Base-by-base conservation (phyloP, 2,888 invertebrate genomes). In the Eristalis tenax region DNA sequence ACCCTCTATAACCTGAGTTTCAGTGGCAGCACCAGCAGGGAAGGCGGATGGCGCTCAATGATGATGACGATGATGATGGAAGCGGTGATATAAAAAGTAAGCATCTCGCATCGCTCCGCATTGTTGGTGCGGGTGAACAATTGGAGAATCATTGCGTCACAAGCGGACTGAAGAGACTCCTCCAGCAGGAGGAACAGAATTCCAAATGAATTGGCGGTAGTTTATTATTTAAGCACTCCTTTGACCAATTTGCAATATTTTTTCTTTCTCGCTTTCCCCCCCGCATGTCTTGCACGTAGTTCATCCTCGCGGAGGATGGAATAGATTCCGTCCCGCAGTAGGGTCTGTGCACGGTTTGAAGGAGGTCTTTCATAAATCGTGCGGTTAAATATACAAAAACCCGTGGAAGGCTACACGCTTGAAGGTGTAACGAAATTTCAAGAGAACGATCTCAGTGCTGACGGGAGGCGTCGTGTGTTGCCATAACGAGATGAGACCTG, bases 201-300 rank as follows among this genome's bases (percentile, higher is more conserved):
- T 75, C 66, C 15, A 56, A 59, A 66, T 66, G 43, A 61, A 61
- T 68, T 61, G 76, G n/a, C 23, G 32, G 61, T 68, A 68, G 76
- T 76, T 76, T 68, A 61, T 76, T 76, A 57, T 65, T 66, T 66
- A 59, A 66, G 38, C 43, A 59, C 8, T 69, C 63, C 50, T 63
- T 77, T 77, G 50, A 63, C 50, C 57, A 57, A 57, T 70, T 70
- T 70, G 50, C 50, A 50, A 50, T 50, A 50, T 50, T 50, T 50
- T 50, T 8, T 18, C 50, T 8, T 8, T 8, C 18, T 18, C 18
- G 18, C n/a, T 18, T n/a, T n/a, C n/a, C n/a, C n/a, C n/a, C n/a
- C n/a, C n/a, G n/a, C n/a, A n/a, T 5, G n/a, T 50, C 50, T 8
- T 50, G 10, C 18, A 26, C 26, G 26, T 26, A 18, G 50, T 50